Conservation (phyloP, 1,140 invertebrate genomes). For the Drosophila fuyamai region DNA sequence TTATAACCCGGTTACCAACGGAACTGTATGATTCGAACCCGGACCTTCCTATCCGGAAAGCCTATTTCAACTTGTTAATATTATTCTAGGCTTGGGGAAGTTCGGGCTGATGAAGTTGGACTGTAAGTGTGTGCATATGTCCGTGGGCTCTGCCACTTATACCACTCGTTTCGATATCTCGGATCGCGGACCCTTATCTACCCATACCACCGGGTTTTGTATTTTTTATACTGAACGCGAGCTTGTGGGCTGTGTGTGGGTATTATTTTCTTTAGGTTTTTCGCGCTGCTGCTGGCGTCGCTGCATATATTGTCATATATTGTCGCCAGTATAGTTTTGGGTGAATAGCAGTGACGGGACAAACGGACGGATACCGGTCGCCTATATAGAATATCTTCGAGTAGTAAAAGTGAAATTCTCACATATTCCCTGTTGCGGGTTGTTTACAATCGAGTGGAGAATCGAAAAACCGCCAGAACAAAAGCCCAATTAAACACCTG, state of each 20-base stretch:
- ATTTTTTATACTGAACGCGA: slow-evolving; percentile 4
- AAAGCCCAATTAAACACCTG: slow-evolving; percentile 31
- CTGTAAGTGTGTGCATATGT: slow-evolving; percentile 29
- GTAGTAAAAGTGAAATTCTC: background rate
- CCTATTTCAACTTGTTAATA: too few relatives aligned
- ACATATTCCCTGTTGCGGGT: background rate
- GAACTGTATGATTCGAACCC: too few relatives aligned
- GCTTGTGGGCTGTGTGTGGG: slow-evolving; percentile 11
- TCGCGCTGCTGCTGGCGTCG: slow-evolving; percentile 21
- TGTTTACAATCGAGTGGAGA: slow-evolving; percentile 2
- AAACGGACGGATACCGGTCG: slow-evolving; percentile 33
- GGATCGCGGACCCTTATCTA: slow-evolving; percentile 60
- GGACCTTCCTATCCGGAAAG: too few relatives aligned
- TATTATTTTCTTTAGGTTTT: slow-evolving; percentile 55
- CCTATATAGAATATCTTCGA: background rate
- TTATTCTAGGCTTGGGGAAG: background rate
- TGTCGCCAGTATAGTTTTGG: slow-evolving; percentile 59
- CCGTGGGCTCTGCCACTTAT: slow-evolving; percentile 57
- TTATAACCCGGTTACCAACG: too few relatives aligned
- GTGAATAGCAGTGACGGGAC: slow-evolving; percentile 57
- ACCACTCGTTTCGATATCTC: slow-evolving; percentile 65
- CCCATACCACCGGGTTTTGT: slow-evolving; percentile 49
- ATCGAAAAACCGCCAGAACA: background rate
- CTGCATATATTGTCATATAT: slow-evolving; percentile 24
- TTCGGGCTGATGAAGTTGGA: slow-evolving; percentile 3